Conservation (phyloP, 2,113 vertebrate genomes). For the Cinclus cinclus region DNA sequence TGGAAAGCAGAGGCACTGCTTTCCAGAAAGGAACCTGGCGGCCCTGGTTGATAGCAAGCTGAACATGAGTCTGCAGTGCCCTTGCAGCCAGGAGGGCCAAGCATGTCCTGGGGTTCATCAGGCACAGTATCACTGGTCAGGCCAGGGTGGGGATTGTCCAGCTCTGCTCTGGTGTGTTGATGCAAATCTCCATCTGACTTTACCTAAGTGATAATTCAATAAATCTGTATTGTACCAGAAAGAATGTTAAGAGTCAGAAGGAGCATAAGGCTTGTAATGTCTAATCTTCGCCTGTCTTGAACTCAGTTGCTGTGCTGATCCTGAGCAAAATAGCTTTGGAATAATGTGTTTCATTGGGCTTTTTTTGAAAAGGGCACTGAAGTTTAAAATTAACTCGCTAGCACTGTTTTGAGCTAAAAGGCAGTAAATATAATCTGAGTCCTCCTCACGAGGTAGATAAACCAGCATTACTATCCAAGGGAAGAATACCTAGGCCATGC, state of each 20-base stretch:
- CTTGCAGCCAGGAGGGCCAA: background rate
- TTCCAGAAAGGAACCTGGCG: background rate
- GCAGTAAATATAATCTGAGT: background rate
- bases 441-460: background rate
- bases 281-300: background rate
- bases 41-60: fast-evolving
- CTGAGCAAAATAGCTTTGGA: background rate
- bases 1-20: background rate
- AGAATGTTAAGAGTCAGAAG: fast-evolving
- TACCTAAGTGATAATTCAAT: background rate
- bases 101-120: background rate
- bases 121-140: fast-evolving
- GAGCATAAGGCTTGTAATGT: background rate
- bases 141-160: background rate
- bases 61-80: background rate
- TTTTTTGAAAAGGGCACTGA: background rate
- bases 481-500: background rate
- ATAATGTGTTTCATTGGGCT: background rate
- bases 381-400: background rate
- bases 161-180: background rate
- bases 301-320: background rate
- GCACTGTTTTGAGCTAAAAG: background rate
- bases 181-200: background rate
- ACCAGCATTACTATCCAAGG: background rate
- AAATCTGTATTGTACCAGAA: background rate